phyloP scores from a whole-genome alignment of 2,888 invertebrate species.

The Lasioglossum lativentre region DNA sequence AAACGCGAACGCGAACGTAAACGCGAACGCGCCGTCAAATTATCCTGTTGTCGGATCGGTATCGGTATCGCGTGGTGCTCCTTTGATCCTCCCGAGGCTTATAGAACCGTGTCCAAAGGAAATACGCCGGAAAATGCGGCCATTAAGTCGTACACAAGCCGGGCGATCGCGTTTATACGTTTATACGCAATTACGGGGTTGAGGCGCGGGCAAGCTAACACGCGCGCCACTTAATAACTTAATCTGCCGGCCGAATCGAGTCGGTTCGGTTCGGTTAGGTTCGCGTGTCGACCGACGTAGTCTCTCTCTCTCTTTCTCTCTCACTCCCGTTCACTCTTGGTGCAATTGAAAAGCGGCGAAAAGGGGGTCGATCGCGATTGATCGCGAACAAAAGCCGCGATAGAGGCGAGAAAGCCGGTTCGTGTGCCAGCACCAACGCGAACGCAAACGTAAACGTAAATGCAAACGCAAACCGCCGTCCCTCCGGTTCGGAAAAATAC shows the following conservation, averaged over 20 bases:
- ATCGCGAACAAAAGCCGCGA: conserved; percentile 40
- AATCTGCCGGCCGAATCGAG: conserved; percentile 17
- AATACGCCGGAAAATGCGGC: conserved; percentile 25
- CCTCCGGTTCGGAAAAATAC: background rate
- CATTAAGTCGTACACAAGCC: conserved; percentile 33
- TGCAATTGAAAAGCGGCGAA: conserved; percentile 12
- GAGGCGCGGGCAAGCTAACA: background rate
- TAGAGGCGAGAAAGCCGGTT: conserved; percentile 61
- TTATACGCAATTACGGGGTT: conserved; percentile 1
- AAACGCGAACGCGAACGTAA: too few relatives aligned
- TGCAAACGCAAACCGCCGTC: background rate
- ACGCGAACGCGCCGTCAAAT: conserved; percentile 35
- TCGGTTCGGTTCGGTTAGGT: background rate
- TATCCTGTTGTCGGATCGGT: conserved; percentile 50
- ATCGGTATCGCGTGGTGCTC: conserved; percentile 4
- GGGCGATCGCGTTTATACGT: conserved; percentile 20
- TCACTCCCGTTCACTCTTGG: background rate
- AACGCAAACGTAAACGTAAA: background rate
- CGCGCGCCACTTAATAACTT: conserved; percentile 22
- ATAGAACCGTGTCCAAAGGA: conserved; percentile 31
- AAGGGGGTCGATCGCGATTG: conserved; percentile 52
- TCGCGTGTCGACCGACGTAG: background rate
- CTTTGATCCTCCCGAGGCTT: conserved; percentile 37
- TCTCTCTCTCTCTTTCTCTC: background rate
- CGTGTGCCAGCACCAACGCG: background rate